Evolutionary conservation across 2,888 invertebrate genomes (phyloP), one percentile per base, ranked within the genome.

Genomic region (Horisme vitalbata): DNA sequence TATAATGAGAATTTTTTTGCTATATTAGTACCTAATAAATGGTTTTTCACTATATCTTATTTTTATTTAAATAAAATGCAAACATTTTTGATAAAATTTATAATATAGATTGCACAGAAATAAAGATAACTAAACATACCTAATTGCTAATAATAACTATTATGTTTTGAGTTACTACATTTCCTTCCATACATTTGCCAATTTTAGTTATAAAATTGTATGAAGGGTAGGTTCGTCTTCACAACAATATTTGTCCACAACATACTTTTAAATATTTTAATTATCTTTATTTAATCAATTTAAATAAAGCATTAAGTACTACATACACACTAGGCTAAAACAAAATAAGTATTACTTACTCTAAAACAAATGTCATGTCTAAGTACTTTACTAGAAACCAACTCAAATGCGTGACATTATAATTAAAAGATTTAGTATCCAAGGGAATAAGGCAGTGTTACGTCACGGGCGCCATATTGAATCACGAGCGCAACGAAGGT

Each of bases 11-110:
- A 79, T 79, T 79, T n/a, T n/a, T n/a, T 83, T 83, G 79, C 81
- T 83, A 75, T 78, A 75, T 71, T 63, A 71, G 60, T 65, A 67
- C 71, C 68, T 72, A 88, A 83, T 86, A 87, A 86, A 88, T 83
- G 83, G 83, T 84, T 82, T 68, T 66, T 73, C 72, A 18, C 18
- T 18, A 18, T 11, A 26, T 24, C 5, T 18, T 18, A 18, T 2
- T 18, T 18, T 4, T 18, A 18, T 18, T 4, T 5, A 18, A 15
- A 4, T 5, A 15, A 15, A 18, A 5, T 18, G 5, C n/a, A 10
- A n/a, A 14, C 7, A 13, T n/a, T n/a, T n/a, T n/a, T n/a, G n/a
- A n/a, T n/a, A n/a, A n/a, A n/a, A n/a, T n/a, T n/a, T n/a, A n/a
- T n/a, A n/a, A n/a, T n/a, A n/a, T n/a, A n/a, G n/a, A n/a, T n/a